These are phyloP conservation scores for Petromus typicus DNA, from an alignment of 2,113 vertebrate genomes.

Conservation along the genomic window DNA sequence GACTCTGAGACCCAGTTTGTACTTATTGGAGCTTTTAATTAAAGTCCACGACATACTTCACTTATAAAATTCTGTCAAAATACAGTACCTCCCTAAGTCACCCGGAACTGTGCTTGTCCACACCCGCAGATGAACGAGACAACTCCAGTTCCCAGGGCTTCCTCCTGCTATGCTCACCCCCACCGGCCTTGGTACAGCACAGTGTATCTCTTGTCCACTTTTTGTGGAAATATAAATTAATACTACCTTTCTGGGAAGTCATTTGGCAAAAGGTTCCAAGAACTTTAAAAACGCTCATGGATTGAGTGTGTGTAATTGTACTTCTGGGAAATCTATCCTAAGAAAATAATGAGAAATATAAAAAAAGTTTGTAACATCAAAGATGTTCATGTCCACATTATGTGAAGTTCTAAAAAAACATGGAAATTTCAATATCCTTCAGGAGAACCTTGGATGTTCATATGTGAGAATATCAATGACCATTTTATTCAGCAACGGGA, in stretches of 20 bases:
- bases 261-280: conserved; percentile 57
- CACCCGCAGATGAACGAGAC: not conserved
- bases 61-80: conserved; percentile 53
- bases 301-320: conserved; percentile 49
- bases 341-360: conserved; percentile 57
- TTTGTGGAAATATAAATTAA: conserved; percentile 43
- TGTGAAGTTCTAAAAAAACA: not conserved
- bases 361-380: not conserved
- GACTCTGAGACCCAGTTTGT: conserved; percentile 3
- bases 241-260: conserved; percentile 58
- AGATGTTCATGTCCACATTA: conserved; percentile 1
- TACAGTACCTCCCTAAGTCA: not conserved
- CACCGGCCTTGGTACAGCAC: not conserved
- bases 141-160: not conserved
- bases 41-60: conserved; percentile 50
- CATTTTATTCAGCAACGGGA: not conserved
- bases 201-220: not conserved
- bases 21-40: conserved; percentile 62
- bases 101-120: not conserved
- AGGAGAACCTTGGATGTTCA: not conserved
- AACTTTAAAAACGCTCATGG: conserved; percentile 53
- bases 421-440: not conserved
- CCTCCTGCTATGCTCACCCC: not conserved
- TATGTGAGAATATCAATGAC: not conserved
- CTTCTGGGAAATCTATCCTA: conserved; percentile 50